Conservation (phyloP, 1,140 invertebrate genomes). For the Papilio machaon region DNA sequence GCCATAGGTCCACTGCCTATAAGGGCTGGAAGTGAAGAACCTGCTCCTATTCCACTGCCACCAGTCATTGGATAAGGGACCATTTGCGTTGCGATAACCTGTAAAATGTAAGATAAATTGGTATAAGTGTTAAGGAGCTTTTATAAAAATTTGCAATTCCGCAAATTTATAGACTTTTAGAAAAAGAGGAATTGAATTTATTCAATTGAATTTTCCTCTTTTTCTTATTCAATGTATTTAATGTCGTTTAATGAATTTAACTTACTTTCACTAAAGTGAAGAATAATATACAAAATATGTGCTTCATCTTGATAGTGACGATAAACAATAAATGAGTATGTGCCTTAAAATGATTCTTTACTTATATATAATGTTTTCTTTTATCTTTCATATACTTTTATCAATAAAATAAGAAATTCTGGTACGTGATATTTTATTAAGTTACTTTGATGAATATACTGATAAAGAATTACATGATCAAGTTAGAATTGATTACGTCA, state of each 20-base stretch:
- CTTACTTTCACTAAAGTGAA: slow-evolving; percentile 27
- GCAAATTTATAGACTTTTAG: neutral
- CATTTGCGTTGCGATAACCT: slow-evolving; percentile 44
- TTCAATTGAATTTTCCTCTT: too few species aligned
- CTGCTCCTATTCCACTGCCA: slow-evolving; percentile 17
- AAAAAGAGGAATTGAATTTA: too few species aligned
- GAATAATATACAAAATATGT: slow-evolving; percentile 10
- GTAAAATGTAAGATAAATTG: slow-evolving; percentile 31
- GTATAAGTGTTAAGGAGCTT: neutral
- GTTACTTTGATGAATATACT: neutral
- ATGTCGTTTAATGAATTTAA: neutral
- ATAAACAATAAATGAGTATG: slow-evolving; percentile 1
- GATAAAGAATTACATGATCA: neutral
- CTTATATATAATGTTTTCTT: slow-evolving; percentile 32
- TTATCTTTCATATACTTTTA: neutral
- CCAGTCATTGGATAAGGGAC: slow-evolving; percentile 33
- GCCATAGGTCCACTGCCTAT: slow-evolving; percentile 22
- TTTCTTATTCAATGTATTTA: neutral
- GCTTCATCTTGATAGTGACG: slow-evolving; percentile 31
- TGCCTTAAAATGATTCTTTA: slow-evolving; percentile 24
- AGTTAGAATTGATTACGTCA: neutral
- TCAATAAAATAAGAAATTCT: slow-evolving; percentile 3
- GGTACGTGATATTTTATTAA: slow-evolving; percentile 15
- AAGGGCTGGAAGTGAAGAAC: neutral
- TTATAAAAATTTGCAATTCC: neutral